phyloP scores from a whole-genome alignment of 2,888 invertebrate genomes.

The Rotaria macrura region DNA sequence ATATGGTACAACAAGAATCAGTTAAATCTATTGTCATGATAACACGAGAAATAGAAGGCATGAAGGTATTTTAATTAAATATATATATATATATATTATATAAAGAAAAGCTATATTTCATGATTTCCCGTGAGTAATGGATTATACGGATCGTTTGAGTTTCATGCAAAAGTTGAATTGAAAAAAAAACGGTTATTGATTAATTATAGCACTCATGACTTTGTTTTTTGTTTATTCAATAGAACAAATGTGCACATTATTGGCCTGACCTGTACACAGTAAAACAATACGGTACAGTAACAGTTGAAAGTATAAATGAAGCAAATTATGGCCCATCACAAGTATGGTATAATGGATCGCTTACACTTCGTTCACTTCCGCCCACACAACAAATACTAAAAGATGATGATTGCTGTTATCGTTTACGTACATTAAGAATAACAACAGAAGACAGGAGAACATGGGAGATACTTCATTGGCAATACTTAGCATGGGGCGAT shows the following conservation, averaged over 20 bases:
- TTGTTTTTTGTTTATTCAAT: constrained; percentile 20
- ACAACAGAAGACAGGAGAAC: neutral
- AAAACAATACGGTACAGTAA: constrained; percentile 33
- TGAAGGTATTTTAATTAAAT: constrained; percentile 57
- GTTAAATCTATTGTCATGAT: constrained; percentile 92
- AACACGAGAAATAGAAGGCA: constrained; percentile 84
- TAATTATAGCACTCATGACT: too few species aligned
- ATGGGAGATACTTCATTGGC: neutral
- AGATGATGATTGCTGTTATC: constrained; percentile 10
- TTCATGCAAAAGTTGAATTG: too few species aligned
- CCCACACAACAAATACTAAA: neutral
- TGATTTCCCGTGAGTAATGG: too few species aligned
- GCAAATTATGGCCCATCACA: neutral
- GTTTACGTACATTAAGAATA: neutral
- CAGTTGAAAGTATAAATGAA: neutral
- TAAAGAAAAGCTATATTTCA: neutral
- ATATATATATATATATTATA: too few species aligned
- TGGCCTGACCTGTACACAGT: constrained; percentile 72
- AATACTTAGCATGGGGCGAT: constrained; percentile 16
- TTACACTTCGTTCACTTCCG: neutral
- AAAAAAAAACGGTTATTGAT: too few species aligned
- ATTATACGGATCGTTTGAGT: too few species aligned
- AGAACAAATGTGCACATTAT: constrained; percentile 77
- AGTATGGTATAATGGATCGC: neutral
- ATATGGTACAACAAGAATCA: constrained; percentile 93